phyloP scores from a whole-genome alignment of 2,888 invertebrate genomes.

The Ypsolopha scabrella region DNA sequence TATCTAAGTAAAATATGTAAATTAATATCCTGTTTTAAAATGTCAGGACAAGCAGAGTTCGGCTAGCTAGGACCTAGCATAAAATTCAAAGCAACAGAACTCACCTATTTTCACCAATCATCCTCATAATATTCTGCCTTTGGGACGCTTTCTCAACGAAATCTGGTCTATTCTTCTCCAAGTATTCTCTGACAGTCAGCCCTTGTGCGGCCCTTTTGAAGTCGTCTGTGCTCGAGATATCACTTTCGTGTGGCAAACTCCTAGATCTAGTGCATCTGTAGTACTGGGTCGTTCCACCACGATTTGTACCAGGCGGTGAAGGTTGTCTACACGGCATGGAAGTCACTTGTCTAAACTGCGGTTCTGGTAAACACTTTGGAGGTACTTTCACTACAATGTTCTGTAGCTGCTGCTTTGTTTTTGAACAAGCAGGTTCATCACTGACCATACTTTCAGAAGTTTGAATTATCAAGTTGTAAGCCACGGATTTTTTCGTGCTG shows the following conservation, averaged over 20 bases:
- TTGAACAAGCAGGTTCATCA: conserved; percentile 30
- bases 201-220: conserved; percentile 27
- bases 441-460: conserved; percentile 52
- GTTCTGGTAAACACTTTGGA: conserved; percentile 15
- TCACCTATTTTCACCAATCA: conserved; percentile 49
- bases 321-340: not conserved
- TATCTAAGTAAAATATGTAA: no score
- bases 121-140: conserved; percentile 46
- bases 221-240: conserved; percentile 43
- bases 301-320: not conserved
- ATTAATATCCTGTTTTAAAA: no score
- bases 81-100: conserved; percentile 5
- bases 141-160: conserved; percentile 65
- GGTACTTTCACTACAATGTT: conserved; percentile 58
- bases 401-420: conserved; percentile 26
- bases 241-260: conserved; percentile 44
- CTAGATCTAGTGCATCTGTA: conserved; percentile 19
- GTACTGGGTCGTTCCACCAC: not conserved
- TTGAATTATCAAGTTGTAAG: conserved; percentile 59
- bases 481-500: conserved; percentile 51
- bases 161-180: conserved; percentile 77
- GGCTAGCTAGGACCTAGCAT: not conserved
- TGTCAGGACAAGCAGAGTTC: not conserved
- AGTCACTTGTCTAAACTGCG: not conserved
- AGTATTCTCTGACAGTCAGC: conserved; percentile 74